phyloP scores from a whole-genome alignment of 2,113 vertebrate genomes.

The Pedionomus torquatus region DNA sequence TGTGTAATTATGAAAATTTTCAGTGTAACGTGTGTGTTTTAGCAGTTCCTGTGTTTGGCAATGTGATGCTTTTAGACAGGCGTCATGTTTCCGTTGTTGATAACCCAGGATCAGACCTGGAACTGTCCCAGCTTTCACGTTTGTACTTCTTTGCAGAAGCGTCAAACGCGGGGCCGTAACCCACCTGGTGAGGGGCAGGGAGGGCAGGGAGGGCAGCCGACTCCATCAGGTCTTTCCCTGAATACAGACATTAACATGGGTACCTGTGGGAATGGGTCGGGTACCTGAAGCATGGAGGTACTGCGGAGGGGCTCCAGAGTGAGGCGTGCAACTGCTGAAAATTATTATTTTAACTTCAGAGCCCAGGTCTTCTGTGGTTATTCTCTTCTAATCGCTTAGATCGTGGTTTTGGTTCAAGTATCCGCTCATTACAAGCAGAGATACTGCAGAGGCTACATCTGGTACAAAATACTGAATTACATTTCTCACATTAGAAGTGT shows the following conservation, averaged over 20 bases:
- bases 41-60: background rate
- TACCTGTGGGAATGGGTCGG: background rate
- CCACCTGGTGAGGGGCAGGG: background rate
- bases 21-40: background rate
- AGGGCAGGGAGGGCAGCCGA: background rate
- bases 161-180: background rate
- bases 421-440: slow-evolving; percentile 41
- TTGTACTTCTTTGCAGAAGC: background rate
- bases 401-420: slow-evolving; percentile 2
- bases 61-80: background rate
- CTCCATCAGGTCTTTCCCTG: background rate
- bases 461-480: slow-evolving; percentile 65
- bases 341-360: background rate
- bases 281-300: background rate
- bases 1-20: slow-evolving; percentile 27
- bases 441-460: slow-evolving; percentile 73
- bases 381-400: background rate
- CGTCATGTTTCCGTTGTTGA: background rate
- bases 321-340: background rate
- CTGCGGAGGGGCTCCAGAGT: background rate
- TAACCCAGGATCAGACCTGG: background rate
- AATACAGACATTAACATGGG: background rate
- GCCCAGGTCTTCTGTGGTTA: background rate
- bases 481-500: slow-evolving; percentile 78
- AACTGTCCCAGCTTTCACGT: background rate